Conservation (phyloP, 1,140 invertebrate species). For the Trypoxylus dichotomus region DNA sequence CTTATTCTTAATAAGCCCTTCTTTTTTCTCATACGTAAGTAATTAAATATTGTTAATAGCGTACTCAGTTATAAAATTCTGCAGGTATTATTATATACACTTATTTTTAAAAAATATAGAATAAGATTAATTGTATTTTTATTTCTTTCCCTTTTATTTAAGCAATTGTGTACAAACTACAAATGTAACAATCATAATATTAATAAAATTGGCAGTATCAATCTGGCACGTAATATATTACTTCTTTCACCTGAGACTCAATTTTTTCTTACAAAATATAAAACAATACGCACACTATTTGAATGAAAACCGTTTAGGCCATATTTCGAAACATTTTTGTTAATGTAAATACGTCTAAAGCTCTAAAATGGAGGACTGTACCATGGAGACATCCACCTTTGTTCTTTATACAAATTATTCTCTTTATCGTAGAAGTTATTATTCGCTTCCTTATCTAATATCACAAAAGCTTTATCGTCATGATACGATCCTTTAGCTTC, state of each 20-base stretch:
- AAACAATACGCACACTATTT: background rate
- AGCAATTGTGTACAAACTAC: slow-evolving; percentile 23
- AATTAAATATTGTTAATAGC: too few species aligned
- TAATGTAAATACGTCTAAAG: slow-evolving; percentile 1
- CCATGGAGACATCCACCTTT: slow-evolving; percentile 44
- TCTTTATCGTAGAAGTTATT: slow-evolving; percentile 30
- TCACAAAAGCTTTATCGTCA: slow-evolving; percentile 26
- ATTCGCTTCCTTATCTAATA: slow-evolving; percentile 33
- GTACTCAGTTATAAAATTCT: too few species aligned
- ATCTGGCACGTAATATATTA: slow-evolving; percentile 23
- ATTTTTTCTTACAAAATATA: background rate
- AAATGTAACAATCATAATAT: slow-evolving; percentile 19
- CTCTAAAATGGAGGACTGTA: slow-evolving; percentile 34
- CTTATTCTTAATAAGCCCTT: too few species aligned
- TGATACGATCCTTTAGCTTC: background rate
- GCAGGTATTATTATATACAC: too few species aligned
- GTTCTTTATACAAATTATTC: slow-evolving; percentile 38
- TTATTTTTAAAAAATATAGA: background rate
- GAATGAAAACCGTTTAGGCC: background rate
- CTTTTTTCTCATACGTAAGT: too few species aligned
- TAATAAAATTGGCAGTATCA: slow-evolving; percentile 24
- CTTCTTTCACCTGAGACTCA: slow-evolving; percentile 16
- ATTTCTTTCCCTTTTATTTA: background rate
- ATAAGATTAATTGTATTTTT: too few species aligned
- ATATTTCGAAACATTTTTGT: background rate